phyloP scores from a whole-genome alignment of 2,888 invertebrate genomes.

The Morpho deidamia region DNA sequence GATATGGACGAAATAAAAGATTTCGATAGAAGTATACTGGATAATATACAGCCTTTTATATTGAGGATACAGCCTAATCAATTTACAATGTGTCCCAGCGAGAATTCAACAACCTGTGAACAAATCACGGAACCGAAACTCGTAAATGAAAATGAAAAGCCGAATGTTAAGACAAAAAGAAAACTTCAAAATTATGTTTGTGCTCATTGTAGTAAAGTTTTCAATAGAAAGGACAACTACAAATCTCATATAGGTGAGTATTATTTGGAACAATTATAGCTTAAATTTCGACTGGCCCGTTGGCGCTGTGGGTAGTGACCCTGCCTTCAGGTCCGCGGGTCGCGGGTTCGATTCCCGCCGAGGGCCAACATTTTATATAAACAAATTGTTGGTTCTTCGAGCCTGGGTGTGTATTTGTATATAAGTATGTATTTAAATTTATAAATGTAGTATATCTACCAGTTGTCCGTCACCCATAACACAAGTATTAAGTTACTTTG shows the following conservation, averaged over 20 bases:
- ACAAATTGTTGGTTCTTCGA: too few species aligned
- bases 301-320: too few species aligned
- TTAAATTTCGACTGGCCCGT: too few species aligned
- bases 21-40: constrained; percentile 15
- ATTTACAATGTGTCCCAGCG: constrained; percentile 5
- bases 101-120: not conserved
- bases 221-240: constrained; percentile 60
- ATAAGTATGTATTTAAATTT: too few species aligned
- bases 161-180: constrained; percentile 28
- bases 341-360: too few species aligned
- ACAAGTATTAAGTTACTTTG: too few species aligned
- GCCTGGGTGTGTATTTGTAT: too few species aligned
- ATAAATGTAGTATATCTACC: too few species aligned
- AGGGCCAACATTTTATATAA: too few species aligned
- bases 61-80: constrained; percentile 26
- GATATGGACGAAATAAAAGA: constrained; percentile 20
- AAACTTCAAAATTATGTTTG: constrained; percentile 41
- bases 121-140: constrained; percentile 2
- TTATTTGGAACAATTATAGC: not conserved
- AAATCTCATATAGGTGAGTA: constrained; percentile 60
- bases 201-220: constrained; percentile 61
- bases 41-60: constrained; percentile 32
- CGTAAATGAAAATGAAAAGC: constrained; percentile 2
- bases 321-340: too few species aligned
- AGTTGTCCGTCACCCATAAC: too few species aligned